Conservation (phyloP, 2,797 vertebrate species). For the Sebastes matsubarae region DNA sequence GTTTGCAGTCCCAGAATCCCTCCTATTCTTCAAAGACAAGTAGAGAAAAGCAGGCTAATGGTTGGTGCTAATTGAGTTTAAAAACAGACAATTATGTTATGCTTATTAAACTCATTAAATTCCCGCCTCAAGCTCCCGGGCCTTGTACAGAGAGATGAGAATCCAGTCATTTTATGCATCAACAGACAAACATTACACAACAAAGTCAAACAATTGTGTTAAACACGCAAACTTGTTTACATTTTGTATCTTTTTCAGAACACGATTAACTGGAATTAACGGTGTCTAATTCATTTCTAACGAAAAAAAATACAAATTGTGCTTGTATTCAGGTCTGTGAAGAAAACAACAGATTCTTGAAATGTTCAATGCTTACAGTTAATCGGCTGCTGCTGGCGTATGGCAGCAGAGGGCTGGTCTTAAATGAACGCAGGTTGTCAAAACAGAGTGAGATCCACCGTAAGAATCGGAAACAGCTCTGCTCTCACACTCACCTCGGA, state of each 20-base stretch:
- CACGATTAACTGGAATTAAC: constrained; percentile 41
- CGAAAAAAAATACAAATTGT: not conserved
- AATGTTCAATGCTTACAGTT: constrained; percentile 43
- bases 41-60: constrained; percentile 30
- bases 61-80: constrained; percentile 55
- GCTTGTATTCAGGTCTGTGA: not conserved
- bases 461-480: constrained; percentile 37
- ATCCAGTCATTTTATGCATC: constrained; percentile 52
- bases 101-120: constrained; percentile 65
- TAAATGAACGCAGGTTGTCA: constrained; percentile 51
- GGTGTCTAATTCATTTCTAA: constrained; percentile 22
- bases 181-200: constrained; percentile 46
- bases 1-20: not conserved
- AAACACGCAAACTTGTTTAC: constrained; percentile 35
- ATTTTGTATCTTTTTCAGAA: constrained; percentile 25
- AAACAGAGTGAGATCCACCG: constrained; percentile 47
- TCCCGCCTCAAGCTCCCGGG: constrained; percentile 35
- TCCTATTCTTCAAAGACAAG: constrained; percentile 25
- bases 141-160: constrained; percentile 29
- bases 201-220: constrained; percentile 41
- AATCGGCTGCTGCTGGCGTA: constrained; percentile 14
- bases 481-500: constrained; percentile 45
- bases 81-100: constrained; percentile 55
- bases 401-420: constrained; percentile 56
- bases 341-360: constrained; percentile 26